These are phyloP conservation scores for Nomada ruficornis DNA, from an alignment of 2,888 invertebrate species.

Conservation along the genomic window DNA sequence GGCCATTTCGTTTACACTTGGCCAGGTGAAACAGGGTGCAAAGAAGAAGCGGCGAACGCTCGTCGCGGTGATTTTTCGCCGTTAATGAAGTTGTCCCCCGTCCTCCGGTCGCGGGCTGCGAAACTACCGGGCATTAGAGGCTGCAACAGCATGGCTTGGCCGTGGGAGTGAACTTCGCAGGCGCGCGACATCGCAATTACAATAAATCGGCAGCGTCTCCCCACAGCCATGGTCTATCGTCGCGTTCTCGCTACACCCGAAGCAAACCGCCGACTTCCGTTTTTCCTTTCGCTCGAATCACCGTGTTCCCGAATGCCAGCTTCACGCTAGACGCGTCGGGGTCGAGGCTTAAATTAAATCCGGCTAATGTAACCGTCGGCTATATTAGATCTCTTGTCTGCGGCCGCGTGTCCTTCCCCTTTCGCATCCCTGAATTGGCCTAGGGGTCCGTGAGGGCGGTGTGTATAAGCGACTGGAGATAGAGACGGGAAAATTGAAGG, in stretches of 20 bases:
- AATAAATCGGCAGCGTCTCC: conserved; percentile 73
- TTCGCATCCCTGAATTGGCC: conserved; percentile 38
- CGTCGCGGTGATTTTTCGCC: conserved; percentile 59
- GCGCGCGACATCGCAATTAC: conserved; percentile 78
- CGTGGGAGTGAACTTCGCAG: conserved; percentile 58
- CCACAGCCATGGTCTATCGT: conserved; percentile 50
- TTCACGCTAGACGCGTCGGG: conserved; percentile 62
- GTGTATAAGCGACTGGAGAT: no score
- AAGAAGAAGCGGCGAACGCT: conserved; percentile 37
- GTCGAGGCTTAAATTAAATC: conserved; percentile 80
- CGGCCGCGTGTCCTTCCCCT: conserved; percentile 58
- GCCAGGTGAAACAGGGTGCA: conserved; percentile 30
- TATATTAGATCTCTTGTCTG: conserved; percentile 80
- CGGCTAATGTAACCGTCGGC: conserved; percentile 80
- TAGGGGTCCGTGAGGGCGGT: not conserved
- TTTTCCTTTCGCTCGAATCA: conserved; percentile 53
- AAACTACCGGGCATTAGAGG: conserved; percentile 67
- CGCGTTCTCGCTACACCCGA: not conserved
- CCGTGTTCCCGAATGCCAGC: conserved; percentile 66
- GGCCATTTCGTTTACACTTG: conserved; percentile 7
- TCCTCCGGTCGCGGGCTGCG: conserved; percentile 43
- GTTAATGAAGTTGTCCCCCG: conserved; percentile 75
- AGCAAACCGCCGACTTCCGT: conserved; percentile 27
- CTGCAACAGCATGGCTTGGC: conserved; percentile 27
- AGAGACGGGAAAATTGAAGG: conserved; percentile 34